Conservation (phyloP, 2,113 vertebrate species). For the Pseudorasbora parva region DNA sequence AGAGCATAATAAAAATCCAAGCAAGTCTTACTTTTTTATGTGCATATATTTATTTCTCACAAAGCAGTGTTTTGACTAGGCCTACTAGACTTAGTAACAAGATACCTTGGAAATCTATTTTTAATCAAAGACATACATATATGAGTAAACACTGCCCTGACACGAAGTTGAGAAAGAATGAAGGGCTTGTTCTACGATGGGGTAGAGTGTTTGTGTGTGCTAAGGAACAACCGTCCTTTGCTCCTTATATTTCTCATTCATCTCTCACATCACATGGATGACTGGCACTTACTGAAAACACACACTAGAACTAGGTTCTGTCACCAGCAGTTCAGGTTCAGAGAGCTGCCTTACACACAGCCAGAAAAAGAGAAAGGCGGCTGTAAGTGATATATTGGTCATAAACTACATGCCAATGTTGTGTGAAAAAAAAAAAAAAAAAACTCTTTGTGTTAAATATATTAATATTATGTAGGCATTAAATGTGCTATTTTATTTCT, state of each 20-base stretch:
- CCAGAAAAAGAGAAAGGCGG: slow-evolving; percentile 15
- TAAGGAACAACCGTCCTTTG: not conserved
- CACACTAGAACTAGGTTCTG: slow-evolving; percentile 16
- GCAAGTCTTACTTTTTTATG: not conserved
- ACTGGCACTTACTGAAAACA: slow-evolving; percentile 35
- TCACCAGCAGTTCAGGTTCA: slow-evolving; percentile 28
- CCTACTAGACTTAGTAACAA: slow-evolving; percentile 4
- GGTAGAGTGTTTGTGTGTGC: slow-evolving; percentile 20
- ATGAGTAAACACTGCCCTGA: slow-evolving; percentile 68
- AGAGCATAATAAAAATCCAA: not conserved
- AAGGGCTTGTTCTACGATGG: slow-evolving; percentile 6
- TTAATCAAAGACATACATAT: slow-evolving; percentile 29
- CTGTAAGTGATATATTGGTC: not conserved
- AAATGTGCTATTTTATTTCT: not conserved
- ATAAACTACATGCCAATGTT: not conserved
- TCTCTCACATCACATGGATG: slow-evolving; percentile 37
- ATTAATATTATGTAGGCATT: not conserved
- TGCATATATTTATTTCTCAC: not conserved
- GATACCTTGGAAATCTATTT: not conserved
- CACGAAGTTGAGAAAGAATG: slow-evolving; percentile 41
- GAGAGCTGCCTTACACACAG: slow-evolving; percentile 3
- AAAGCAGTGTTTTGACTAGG: not conserved
- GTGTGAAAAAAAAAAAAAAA: too few relatives aligned
- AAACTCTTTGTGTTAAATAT: not conserved
- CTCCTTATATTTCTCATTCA: slow-evolving; percentile 34